These are phyloP conservation scores for Synergus laeviventris DNA, from an alignment of 2,888 invertebrate species.

Conservation along the genomic window DNA sequence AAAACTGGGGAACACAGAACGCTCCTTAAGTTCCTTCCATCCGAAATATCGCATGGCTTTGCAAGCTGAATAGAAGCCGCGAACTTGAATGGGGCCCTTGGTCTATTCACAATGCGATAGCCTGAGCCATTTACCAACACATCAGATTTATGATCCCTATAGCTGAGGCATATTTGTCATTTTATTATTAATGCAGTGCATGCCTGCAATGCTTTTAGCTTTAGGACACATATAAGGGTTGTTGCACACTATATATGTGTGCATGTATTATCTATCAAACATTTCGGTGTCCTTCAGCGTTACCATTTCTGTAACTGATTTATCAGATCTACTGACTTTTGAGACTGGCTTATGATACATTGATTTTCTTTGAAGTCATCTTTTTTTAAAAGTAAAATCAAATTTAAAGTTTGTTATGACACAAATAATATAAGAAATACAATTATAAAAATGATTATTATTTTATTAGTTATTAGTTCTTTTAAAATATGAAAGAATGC, in stretches of 20 bases:
- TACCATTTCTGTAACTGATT: no score
- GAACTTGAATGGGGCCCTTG: background rate
- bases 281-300: no score
- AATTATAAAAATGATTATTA: no score
- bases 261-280: no score
- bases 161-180: conserved; percentile 7
- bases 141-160: conserved; percentile 24
- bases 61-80: conserved; percentile 17
- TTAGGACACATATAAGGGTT: background rate
- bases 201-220: background rate
- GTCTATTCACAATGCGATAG: conserved; percentile 27
- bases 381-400: no score
- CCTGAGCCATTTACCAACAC: conserved; percentile 2
- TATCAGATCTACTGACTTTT: no score
- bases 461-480: no score
- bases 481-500: no score
- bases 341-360: no score
- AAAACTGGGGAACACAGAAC: conserved; percentile 1
- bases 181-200: conserved; percentile 26
- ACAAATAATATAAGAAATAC: no score
- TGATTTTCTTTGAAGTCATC: no score
- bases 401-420: no score
- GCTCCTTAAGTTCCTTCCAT: conserved; percentile 20
- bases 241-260: background rate
- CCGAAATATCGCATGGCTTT: conserved; percentile 6